These are phyloP conservation scores for Heliothis subflexa DNA, from an alignment of 1,140 invertebrate genomes.

Conservation along the genomic window DNA sequence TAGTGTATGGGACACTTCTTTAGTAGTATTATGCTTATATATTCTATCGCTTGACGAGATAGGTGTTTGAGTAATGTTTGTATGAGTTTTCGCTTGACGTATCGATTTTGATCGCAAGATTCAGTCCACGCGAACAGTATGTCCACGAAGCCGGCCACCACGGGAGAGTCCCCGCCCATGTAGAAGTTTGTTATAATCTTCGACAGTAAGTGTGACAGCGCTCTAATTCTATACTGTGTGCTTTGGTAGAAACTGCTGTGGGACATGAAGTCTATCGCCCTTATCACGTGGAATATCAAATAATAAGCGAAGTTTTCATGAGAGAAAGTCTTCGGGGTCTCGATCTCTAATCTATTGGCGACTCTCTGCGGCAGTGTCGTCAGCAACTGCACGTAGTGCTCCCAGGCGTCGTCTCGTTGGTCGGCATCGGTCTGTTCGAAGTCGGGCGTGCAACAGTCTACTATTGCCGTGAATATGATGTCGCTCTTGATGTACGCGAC, in stretches of 20 bases:
- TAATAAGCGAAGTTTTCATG: constrained; percentile 87
- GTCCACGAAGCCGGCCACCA: constrained; percentile 81
- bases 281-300: constrained; percentile 88
- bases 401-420: constrained; percentile 77
- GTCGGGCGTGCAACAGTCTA: constrained; percentile 64
- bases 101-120: constrained; percentile 59
- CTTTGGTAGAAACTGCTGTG: constrained; percentile 75
- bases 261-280: constrained; percentile 87
- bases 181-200: constrained; percentile 88
- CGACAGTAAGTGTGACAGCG: constrained; percentile 87
- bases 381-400: constrained; percentile 87
- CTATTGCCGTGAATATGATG: constrained; percentile 84
- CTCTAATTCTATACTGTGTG: constrained; percentile 79
- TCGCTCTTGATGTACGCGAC: constrained; percentile 87
- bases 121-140: constrained; percentile 67
- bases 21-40: constrained; percentile 71
- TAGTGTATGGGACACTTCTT: constrained; percentile 72
- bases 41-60: constrained; percentile 79
- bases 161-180: constrained; percentile 73
- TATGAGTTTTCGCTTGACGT: constrained; percentile 69
- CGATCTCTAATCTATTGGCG: constrained; percentile 88
- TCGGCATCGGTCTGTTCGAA: constrained; percentile 40
- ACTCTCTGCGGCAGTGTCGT: constrained; percentile 89
- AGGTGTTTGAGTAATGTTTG: constrained; percentile 74
- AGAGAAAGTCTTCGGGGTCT: constrained; percentile 87